Evolutionary conservation across 2,888 invertebrate genomes (phyloP).

Genomic region (Sipha maydis): DNA sequence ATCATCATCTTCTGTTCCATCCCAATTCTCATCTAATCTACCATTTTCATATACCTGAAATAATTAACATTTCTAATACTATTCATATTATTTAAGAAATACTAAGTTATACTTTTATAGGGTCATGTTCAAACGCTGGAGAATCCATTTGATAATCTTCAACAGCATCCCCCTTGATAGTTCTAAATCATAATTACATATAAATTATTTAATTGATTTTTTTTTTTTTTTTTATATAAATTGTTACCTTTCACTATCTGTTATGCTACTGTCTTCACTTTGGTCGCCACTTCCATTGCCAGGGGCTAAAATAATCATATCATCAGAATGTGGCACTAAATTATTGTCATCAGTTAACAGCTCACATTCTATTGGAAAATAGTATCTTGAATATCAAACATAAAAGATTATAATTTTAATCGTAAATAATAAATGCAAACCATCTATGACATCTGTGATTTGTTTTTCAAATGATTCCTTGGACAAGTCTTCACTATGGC

Average conservation of each 20-base stretch:
- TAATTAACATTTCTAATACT: not conserved
- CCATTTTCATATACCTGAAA: slow-evolving; percentile 39
- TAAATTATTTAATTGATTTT: not conserved
- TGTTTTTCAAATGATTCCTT: slow-evolving; percentile 31
- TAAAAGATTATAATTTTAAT: slow-evolving; percentile 9
- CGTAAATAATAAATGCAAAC: not conserved
- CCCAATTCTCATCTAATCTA: slow-evolving; percentile 46
- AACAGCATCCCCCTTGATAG: slow-evolving; percentile 44
- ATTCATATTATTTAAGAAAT: not conserved
- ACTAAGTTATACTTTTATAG: slow-evolving; percentile 38
- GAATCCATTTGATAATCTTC: slow-evolving; percentile 52
- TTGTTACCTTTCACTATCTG: slow-evolving; percentile 75
- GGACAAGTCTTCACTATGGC: not conserved
- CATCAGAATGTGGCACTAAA: slow-evolving; percentile 48
- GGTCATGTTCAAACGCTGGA: slow-evolving; percentile 42
- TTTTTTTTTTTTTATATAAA: not conserved
- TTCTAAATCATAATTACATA: slow-evolving; percentile 26
- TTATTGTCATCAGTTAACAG: slow-evolving; percentile 40
- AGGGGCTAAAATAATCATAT: slow-evolving; percentile 29
- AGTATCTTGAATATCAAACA: not conserved
- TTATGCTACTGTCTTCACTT: slow-evolving; percentile 80
- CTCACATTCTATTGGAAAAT: slow-evolving; percentile 51
- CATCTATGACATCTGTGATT: slow-evolving; percentile 15
- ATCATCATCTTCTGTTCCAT: slow-evolving; percentile 46
- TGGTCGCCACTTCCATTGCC: slow-evolving; percentile 69